These are phyloP conservation scores for Elmis aenea DNA, from an alignment of 2,888 invertebrate species.

Conservation along the genomic window DNA sequence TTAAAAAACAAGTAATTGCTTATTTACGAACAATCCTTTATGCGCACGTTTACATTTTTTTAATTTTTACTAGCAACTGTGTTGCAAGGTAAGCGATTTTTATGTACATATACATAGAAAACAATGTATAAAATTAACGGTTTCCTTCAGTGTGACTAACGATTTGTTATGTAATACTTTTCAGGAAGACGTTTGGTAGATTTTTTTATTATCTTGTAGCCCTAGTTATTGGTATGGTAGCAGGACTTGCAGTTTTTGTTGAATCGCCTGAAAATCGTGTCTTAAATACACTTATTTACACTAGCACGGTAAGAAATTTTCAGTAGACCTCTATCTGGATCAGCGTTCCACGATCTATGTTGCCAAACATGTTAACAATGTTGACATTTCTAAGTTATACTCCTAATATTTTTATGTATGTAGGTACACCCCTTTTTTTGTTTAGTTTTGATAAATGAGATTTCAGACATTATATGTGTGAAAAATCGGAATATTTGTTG, in stretches of 20 bases:
- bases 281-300: conserved; percentile 31
- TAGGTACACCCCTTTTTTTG: too few relatives aligned
- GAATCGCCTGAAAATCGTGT: conserved; percentile 31
- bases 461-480: too few relatives aligned
- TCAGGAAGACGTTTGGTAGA: conserved; percentile 17
- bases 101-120: neutral
- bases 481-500: too few relatives aligned
- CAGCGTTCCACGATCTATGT: too few relatives aligned
- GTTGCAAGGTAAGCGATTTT: conserved; percentile 48
- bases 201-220: conserved; percentile 26
- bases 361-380: too few relatives aligned
- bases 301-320: conserved; percentile 29
- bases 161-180: neutral
- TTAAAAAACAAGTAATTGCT: conserved; percentile 48
- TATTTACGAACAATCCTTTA: conserved; percentile 52
- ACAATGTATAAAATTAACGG: too few relatives aligned
- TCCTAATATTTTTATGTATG: too few relatives aligned
- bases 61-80: conserved; percentile 52
- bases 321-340: too few relatives aligned
- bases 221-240: conserved; percentile 27
- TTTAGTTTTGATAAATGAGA: too few relatives aligned
- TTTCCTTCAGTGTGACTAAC: too few relatives aligned
- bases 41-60: conserved; percentile 49
- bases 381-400: too few relatives aligned
- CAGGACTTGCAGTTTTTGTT: conserved; percentile 30